Percentiles rank a stretch among this genome's conserved stretches.
Evolutionary conservation across 2,113 vertebrate genomes (phyloP).

Genomic region (Cebus imitator): DNA sequence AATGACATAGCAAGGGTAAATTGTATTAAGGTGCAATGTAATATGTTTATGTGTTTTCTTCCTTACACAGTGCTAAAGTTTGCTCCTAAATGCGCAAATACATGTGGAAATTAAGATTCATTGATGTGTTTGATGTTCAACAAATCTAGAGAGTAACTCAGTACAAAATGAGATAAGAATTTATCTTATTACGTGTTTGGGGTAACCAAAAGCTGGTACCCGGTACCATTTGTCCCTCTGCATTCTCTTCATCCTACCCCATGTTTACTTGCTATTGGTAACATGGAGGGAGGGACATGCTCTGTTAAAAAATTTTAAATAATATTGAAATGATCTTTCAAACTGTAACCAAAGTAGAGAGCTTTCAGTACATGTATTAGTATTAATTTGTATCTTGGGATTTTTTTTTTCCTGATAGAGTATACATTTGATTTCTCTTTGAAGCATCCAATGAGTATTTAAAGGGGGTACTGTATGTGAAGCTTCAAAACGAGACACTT

Average conservation of each 20-base stretch:
- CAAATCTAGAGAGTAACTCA: not conserved
- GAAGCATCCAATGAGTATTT: not conserved
- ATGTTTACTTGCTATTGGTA: not conserved
- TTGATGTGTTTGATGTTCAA: not conserved
- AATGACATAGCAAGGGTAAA: not conserved
- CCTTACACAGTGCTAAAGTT: not conserved
- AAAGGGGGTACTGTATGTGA: not conserved
- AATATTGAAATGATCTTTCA: conserved; percentile 18
- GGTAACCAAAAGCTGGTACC: not conserved
- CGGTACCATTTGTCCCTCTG: not conserved
- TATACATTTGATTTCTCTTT: not conserved
- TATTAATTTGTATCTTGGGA: conserved; percentile 1
- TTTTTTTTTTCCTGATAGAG: not conserved
- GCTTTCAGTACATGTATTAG: not conserved
- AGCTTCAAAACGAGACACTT: not conserved
- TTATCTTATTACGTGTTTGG: not conserved
- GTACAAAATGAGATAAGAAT: not conserved
- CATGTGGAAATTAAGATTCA: not conserved
- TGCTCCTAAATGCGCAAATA: not conserved
- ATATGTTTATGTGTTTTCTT: conserved; percentile 9
- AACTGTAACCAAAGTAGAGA: not conserved
- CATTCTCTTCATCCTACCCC: not conserved
- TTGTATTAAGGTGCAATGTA: not conserved
- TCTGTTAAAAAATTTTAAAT: not conserved
- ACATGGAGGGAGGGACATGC: not conserved